Evolutionary conservation across 2,797 vertebrate species (phyloP), one percentile per base, ranked within the genome.

Genomic region (Echeneis naucrates): DNA sequence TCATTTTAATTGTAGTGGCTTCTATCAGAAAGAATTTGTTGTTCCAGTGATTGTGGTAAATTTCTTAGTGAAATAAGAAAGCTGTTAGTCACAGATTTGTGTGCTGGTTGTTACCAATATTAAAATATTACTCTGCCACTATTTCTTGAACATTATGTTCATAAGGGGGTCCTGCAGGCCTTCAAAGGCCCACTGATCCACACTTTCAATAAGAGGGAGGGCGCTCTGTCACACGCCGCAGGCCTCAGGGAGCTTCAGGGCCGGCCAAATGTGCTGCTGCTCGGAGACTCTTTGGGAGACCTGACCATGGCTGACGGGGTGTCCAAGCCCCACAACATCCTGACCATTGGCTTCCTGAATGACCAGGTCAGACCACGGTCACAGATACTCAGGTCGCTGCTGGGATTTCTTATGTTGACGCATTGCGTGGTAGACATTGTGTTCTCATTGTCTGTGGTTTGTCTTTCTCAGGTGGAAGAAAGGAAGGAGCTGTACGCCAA

Each of bases 101-200:
- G 9, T 9, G 4, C 17, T 17, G 7, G 5, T 19, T 19, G 8
- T 42, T 42, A 17, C 40, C 19, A 44, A 19, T 17, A 19, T 44
- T 7, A 44, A 44, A 42, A 44, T 44, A 16, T 7, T n/a, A 19
- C 44, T 27, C 24, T 27, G 14, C 21, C 50, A 40, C 11, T 2
- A 4, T 62, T 17, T 58, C 60, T 52, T 44, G 5, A 30, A 17
- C 10, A 2, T 53, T 53, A 57, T 66, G 17, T 77, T 68, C 2
- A 27, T 53, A 65, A 98, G 97, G 97, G 96, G 8, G 60, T 95
- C 35, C 92, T 96, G 13, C 91, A 0, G 5, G 92, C 83, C 8
- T 98, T 99, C 89, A 97, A 95, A 90, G 96, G 86, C 1, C 92
- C 95, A 7, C 93, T 98, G 65, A 98, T 98, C 82, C 97, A 98